phyloP scores from a whole-genome alignment of 1,140 invertebrate species.

The Lepeophtheirus salmonis region DNA sequence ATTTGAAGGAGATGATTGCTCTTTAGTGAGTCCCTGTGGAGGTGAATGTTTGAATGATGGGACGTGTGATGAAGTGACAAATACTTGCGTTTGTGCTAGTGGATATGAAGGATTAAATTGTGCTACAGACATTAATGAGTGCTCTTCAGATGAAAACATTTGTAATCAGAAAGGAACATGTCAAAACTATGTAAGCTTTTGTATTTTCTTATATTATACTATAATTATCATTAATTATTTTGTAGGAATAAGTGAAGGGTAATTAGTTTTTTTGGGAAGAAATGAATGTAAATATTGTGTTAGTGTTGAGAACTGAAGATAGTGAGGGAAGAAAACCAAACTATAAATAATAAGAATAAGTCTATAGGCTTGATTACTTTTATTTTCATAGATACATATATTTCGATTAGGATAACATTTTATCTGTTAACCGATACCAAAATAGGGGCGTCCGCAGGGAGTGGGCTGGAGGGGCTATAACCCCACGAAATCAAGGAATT shows the following conservation, averaged over 20 bases:
- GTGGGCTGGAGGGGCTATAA: too few relatives aligned
- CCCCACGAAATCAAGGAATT: too few relatives aligned
- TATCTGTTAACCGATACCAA: too few relatives aligned
- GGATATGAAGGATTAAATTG: constrained; percentile 38
- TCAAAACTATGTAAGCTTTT: constrained; percentile 20
- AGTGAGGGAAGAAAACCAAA: too few relatives aligned
- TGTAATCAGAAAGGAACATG: not conserved
- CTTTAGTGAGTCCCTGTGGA: constrained; percentile 40
- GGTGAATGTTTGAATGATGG: constrained; percentile 59
- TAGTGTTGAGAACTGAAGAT: too few relatives aligned
- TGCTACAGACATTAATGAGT: constrained; percentile 52
- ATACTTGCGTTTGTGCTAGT: constrained; percentile 24
- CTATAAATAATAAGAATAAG: too few relatives aligned
- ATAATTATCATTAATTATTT: not conserved
- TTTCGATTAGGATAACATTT: too few relatives aligned
- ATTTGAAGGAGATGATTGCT: constrained; percentile 51
- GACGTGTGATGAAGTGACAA: constrained; percentile 28
- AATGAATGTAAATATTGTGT: too few relatives aligned
- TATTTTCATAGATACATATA: too few relatives aligned
- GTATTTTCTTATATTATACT: not conserved
- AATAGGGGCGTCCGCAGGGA: too few relatives aligned
- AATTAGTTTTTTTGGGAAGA: too few relatives aligned
- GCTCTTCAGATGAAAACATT: constrained; percentile 21
- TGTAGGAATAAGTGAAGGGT: constrained; percentile 18
- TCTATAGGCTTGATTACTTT: too few relatives aligned